These are phyloP conservation scores for Hylia prasina DNA, from an alignment of 2,113 vertebrate species.

Conservation along the genomic window DNA sequence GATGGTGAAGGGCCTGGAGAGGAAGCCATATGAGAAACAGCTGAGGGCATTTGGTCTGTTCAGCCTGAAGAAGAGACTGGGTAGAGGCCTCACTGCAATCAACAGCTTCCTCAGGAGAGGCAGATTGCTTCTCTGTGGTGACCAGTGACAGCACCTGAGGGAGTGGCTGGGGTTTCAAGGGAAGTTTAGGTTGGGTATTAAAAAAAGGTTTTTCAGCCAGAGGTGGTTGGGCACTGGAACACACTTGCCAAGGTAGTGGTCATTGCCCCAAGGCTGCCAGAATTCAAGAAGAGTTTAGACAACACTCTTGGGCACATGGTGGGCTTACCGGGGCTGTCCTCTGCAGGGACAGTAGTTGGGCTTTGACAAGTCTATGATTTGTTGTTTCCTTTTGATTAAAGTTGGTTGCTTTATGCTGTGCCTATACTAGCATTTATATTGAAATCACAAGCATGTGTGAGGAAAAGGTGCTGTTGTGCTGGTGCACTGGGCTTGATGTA, in stretches of 20 bases:
- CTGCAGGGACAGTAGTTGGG: not conserved
- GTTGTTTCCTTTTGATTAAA: not conserved
- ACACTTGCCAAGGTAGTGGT: not conserved
- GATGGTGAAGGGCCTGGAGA: not conserved
- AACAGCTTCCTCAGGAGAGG: not conserved
- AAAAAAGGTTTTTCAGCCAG: not conserved
- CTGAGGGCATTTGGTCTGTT: not conserved
- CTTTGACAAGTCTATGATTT: not conserved
- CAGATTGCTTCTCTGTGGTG: not conserved
- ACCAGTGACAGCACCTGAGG: not conserved
- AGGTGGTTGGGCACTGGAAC: not conserved
- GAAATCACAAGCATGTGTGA: accelerated
- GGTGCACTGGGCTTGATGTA: not conserved
- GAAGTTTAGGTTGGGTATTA: not conserved
- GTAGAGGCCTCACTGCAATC: not conserved
- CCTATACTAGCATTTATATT: not conserved
- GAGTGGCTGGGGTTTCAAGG: not conserved
- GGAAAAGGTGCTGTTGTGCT: not conserved
- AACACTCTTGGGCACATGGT: not conserved
- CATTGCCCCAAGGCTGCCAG: not conserved
- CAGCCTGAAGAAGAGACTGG: not conserved
- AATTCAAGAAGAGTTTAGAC: not conserved
- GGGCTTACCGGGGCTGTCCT: not conserved
- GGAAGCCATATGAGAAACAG: not conserved
- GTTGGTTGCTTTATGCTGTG: not conserved